Evolutionary conservation across 2,797 vertebrate species (phyloP).

Genomic region (Eidolon dupreanum): DNA sequence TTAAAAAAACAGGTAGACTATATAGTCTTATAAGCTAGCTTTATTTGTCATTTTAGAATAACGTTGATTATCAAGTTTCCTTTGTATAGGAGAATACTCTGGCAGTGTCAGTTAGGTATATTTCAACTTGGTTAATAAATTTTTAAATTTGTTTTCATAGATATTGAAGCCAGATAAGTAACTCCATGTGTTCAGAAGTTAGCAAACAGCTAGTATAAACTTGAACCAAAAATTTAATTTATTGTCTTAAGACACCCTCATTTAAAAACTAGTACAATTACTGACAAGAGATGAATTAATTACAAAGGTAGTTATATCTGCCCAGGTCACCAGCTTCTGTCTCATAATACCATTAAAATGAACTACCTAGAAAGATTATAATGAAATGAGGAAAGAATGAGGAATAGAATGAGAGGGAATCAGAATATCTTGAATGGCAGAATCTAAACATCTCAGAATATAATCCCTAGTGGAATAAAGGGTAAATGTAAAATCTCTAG

Average conservation of each 20-base stretch:
- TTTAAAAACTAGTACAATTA: background rate
- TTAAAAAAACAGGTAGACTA: background rate
- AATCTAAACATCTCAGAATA: background rate
- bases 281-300: background rate
- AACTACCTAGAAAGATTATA: background rate
- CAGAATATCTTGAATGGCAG: background rate
- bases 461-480: background rate
- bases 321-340: background rate
- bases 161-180: background rate
- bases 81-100: background rate
- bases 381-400: background rate
- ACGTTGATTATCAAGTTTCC: background rate
- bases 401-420: background rate
- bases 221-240: constrained; percentile 8
- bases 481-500: background rate
- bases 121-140: background rate
- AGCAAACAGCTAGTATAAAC: background rate
- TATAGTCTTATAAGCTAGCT: background rate
- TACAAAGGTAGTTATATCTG: background rate
- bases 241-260: background rate
- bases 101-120: background rate
- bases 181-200: background rate
- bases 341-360: background rate
- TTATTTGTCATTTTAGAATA: constrained; percentile 13
- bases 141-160: background rate